Base-by-base conservation (phyloP, 1,140 invertebrate species). In the Triops longicaudatus region DNA sequence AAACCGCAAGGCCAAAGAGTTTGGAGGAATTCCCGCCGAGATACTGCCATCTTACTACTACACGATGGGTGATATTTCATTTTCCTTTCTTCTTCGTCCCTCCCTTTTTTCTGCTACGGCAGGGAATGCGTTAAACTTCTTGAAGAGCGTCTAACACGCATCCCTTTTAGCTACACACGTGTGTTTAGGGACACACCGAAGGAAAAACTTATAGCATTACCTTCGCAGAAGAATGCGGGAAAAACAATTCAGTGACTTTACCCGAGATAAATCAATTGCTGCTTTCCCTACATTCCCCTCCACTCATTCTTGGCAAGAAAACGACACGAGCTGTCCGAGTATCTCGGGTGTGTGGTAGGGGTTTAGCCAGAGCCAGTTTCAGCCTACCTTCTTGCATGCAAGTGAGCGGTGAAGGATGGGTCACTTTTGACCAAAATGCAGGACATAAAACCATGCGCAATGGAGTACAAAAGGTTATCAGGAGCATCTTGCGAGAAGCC, bases 211-310 rank as follows among this genome's bases (percentile, higher is more conserved):
- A 5, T 17, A 10, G 22, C 22, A 63, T 63, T n/a, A 63, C 10
- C 50, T 63, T 63, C 50, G 50, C 50, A 63, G 14, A 63, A 63
- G 50, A 63, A 63, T 63, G 50, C 50, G 50, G n/a, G 50, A 63
- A 63, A 63, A 63, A 63, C 50, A 63, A 63, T 63, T 4, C 17
- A 17, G 5, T 17, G 50, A 14, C n/a, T 22, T n/a, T 6, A 22
- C 22, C 50, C 14, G 22, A 63, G 50, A 63, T 63, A 63, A 63
- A 63, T 63, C 50, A 63, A 63, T 63, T 63, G 50, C 50, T 22
- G 50, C 50, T 63, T 44, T 37, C 31, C 31, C 17, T 1, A 63
- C 50, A 63, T 63, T 63, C 22, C 22, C 50, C 17, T 63, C 50
- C 50, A 22, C 50, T 63, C 50, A 63, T 22, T 63, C 50, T 63